Conservation (phyloP, 1,140 invertebrate genomes). For the Acromyrmex echinatior region DNA sequence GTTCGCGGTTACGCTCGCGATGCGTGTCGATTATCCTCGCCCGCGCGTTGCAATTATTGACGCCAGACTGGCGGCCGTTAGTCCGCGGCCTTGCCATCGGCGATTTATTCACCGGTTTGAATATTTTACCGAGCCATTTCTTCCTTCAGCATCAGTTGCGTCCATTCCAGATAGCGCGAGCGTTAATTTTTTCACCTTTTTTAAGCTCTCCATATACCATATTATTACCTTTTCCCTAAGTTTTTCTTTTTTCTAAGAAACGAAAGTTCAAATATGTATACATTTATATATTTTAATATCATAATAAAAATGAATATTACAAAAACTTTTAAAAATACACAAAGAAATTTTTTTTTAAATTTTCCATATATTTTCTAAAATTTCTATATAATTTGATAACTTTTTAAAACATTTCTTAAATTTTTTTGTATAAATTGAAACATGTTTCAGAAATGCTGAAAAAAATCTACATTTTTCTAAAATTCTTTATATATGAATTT, state of each 20-base stretch:
- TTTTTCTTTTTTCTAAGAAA: neutral
- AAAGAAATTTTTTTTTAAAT: no score
- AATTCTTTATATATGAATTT: no score
- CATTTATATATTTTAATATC: neutral
- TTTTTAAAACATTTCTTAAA: no score
- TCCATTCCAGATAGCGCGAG: conserved; percentile 40
- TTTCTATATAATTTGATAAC: no score
- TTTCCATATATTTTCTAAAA: no score
- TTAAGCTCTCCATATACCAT: neutral
- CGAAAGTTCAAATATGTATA: neutral
- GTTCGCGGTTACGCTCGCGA: conserved; percentile 17
- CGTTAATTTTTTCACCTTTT: neutral
- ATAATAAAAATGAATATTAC: no score
- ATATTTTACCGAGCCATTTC: conserved; percentile 63
- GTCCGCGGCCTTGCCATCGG: conserved; percentile 73
- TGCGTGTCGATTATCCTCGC: conserved; percentile 27
- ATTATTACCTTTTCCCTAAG: neutral
- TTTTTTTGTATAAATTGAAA: no score
- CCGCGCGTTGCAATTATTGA: conserved; percentile 64
- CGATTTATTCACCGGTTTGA: conserved; percentile 70
- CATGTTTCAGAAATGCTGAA: no score
- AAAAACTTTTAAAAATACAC: no score
- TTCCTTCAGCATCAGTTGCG: conserved; percentile 49
- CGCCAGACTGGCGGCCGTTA: conserved; percentile 74
- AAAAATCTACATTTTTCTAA: no score